Conservation (phyloP, 2,797 vertebrate species). For the Rhinophrynus dorsalis region DNA sequence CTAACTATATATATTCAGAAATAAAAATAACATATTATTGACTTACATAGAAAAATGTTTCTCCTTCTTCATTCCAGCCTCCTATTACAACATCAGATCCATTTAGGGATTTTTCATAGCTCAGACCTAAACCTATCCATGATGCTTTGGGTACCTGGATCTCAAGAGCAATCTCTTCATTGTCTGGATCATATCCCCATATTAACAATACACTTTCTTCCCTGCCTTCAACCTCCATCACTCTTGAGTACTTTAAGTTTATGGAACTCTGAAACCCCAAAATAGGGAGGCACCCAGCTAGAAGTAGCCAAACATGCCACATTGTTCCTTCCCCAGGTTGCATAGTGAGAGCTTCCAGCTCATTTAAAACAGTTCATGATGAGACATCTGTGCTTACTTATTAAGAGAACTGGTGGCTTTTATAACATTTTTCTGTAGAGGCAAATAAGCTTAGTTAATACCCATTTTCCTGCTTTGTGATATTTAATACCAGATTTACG, state of each 20-base stretch:
- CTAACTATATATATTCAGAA: too few species aligned
- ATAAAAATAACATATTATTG: too few species aligned
- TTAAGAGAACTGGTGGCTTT: not conserved
- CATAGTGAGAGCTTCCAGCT: not conserved
- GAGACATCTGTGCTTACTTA: not conserved
- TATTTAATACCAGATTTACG: not conserved
- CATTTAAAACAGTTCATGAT: not conserved
- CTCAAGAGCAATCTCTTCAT: constrained; percentile 67
- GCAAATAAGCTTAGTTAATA: not conserved
- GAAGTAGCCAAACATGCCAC: not conserved
- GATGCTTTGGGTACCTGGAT: constrained; percentile 67
- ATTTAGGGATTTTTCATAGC: constrained; percentile 59
- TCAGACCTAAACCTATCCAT: constrained; percentile 77
- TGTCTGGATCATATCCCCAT: constrained; percentile 69
- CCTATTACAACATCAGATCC: constrained; percentile 74
- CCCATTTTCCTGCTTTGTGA: constrained; percentile 2
- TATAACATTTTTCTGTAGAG: not conserved
- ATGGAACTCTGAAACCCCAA: not conserved
- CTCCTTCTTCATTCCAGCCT: constrained; percentile 61
- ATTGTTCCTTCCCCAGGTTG: not conserved
- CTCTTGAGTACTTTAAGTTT: constrained; percentile 63
- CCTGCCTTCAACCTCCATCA: constrained; percentile 60
- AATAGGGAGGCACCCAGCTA: not conserved
- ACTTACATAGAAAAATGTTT: constrained; percentile 75
- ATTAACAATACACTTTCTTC: constrained; percentile 52